Evolutionary conservation across 2,888 invertebrate species (phyloP), one percentile per base, ranked within the genome.

Genomic region (Sesamia inferens): DNA sequence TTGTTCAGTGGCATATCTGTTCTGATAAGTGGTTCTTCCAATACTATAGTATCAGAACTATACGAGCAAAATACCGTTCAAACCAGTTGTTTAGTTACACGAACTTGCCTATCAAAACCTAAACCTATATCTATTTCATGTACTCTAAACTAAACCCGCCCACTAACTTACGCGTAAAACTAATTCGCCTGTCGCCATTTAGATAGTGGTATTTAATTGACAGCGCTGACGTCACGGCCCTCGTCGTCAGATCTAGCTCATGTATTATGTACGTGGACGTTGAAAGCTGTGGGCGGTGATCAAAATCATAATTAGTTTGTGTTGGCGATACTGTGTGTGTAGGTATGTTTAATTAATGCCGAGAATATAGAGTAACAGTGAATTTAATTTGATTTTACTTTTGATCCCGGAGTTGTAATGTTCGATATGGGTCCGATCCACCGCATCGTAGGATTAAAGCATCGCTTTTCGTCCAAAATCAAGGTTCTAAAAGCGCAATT

Each of bases 201-300:
- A 87, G 84, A 83, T 85, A 82, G 83, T 85, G 71, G 82, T 85
- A 76, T 86, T 82, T 92, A 92, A 93, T 93, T 93, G 93, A 91
- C 91, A 84, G 81, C 84, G 90, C 90, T 92, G 90, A 88, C 88
- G 86, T 90, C 84, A 87, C 79, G 75, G 85, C 85, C 83, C 87
- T 79, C 82, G 78, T 47, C 85, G 82, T 87, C 87, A 65, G 71
- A 67, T 65, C 90, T 89, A 87, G 68, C 88, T 88, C 89, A 88
- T 93, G 81, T 85, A 91, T 90, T 90, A 93, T 92, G 89, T 76
- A 91, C 58, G 66, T 70, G 65, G 75, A 69, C 77, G 87, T 77
- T 87, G 86, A 87, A 86, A 84, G 86, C 82, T 76, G 84, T 78
- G 79, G 85, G 78, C 73, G 78, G 81, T 78, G 78, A 31, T 31